phyloP scores from a whole-genome alignment of 2,797 vertebrate species.

The Tadarida brasiliensis region DNA sequence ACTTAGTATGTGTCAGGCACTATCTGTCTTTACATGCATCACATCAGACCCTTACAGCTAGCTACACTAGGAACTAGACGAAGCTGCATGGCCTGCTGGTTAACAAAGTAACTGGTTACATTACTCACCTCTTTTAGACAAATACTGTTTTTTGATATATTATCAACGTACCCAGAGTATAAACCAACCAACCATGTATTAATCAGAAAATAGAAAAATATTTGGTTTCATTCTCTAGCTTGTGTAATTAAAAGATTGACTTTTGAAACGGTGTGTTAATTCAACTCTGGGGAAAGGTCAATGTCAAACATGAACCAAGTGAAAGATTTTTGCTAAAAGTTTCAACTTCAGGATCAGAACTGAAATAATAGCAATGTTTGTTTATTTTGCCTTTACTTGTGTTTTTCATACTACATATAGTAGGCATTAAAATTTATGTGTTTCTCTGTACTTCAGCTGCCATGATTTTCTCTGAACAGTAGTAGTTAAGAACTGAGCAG shows the following conservation, averaged over 20 bases:
- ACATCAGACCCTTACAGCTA: neutral
- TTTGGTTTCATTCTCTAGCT: neutral
- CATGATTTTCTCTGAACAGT: neutral
- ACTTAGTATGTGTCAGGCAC: neutral
- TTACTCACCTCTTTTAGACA: neutral
- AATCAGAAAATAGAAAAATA: neutral
- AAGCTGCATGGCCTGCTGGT: neutral
- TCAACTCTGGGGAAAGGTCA: neutral
- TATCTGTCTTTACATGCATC: neutral
- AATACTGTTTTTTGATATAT: neutral
- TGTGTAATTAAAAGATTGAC: neutral
- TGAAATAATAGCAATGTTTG: neutral
- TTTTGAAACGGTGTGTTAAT: neutral
- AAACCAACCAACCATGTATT: neutral
- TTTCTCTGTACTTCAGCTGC: neutral
- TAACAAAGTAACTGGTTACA: neutral
- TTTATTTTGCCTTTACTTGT: neutral
- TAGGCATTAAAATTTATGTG: neutral
- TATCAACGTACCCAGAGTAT: neutral
- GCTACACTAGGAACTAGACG: neutral
- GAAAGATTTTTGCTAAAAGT: neutral
- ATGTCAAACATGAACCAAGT: conserved; percentile 25
- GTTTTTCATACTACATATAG: neutral
- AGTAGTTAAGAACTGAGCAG: neutral
- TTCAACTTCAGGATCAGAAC: neutral